Evolutionary conservation across 2,888 invertebrate genomes (phyloP), one percentile per base, ranked within the genome.

Genomic region (Polymixis lichenea): DNA sequence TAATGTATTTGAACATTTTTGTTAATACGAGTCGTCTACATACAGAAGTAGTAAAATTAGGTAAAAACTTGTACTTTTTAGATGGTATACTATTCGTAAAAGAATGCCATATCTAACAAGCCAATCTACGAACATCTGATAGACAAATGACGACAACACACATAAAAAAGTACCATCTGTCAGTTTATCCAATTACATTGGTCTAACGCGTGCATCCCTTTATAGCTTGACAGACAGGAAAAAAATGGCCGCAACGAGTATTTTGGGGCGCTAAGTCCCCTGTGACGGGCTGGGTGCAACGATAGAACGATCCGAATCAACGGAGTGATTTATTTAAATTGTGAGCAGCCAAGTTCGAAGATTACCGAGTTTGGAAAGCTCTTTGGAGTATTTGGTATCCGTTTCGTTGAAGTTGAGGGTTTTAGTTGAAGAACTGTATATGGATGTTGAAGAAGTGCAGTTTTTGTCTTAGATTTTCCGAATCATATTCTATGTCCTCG

Each of bases 151-250:
- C 61, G 61, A 38, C 68, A 77, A 80, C 73, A 77, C 65, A 78
- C 74, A 81, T 62, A 83, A 84, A 81, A 84, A 84, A 82, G 72
- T 75, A 85, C 78, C 88, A 89, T 87, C 89, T 86, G 88, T 75
- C 89, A 81, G 88, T 84, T 88, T 89, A 88, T 87, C 89, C 89
- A 87, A 89, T 89, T 89, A 89, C 87, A 86, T 75, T 78, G 77
- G 78, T 70, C 82, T 78, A 80, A 86, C 88, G 86, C 89, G 83
- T 83, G 79, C 85, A 84, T 86, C 86, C 89, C 84, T 85, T 77
- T 80, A 78, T 77, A 67, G 77, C 75, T 83, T 89, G 88, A 88
- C 86, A 87, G 89, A 87, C 85, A 85, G 88, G 86, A 86, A 89
- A 89, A n/a, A 84, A 89, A 89, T 88, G 83, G 87, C 88, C 85